phyloP scores from a whole-genome alignment of 1,140 invertebrate species.

The Drosophila arizonae region DNA sequence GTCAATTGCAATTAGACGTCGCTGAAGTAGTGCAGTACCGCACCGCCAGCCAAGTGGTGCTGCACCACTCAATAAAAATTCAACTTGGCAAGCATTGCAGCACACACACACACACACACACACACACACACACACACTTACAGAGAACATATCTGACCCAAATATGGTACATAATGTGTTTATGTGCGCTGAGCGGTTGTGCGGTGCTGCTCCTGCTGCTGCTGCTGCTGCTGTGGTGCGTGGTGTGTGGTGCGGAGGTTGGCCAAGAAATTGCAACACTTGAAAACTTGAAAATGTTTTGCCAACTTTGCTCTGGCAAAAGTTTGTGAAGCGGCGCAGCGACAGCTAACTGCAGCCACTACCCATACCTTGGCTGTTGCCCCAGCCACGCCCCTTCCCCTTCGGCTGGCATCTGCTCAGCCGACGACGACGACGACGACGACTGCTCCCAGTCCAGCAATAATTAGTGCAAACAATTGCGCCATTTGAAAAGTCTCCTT shows the following conservation, averaged over 20 bases:
- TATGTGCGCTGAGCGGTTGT: constrained; percentile 35
- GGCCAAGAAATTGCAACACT: constrained; percentile 72
- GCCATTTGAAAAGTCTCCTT: constrained; percentile 62
- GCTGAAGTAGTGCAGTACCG: constrained; percentile 28
- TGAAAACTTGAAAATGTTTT: constrained; percentile 79
- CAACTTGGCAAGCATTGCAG: constrained; percentile 34
- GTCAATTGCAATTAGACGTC: constrained; percentile 79
- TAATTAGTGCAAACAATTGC: constrained; percentile 81
- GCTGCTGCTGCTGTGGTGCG: not conserved
- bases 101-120: constrained; percentile 9
- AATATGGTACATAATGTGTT: constrained; percentile 77
- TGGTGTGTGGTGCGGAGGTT: not conserved
- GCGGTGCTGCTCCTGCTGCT: not conserved
- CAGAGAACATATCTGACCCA: constrained; percentile 60
- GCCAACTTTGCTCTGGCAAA: constrained; percentile 62
- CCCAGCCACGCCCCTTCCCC: too few relatives aligned
- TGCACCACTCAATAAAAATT: constrained; percentile 42
- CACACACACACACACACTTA: not conserved
- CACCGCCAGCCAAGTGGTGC: constrained; percentile 15
- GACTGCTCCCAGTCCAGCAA: constrained; percentile 39
- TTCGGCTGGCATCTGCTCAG: not conserved
- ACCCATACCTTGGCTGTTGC: not conserved
- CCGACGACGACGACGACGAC: too few relatives aligned
- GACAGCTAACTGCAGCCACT: constrained; percentile 35
- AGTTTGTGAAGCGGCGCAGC: constrained; percentile 55